Conservation (phyloP, 2,113 vertebrate species). For the Motacilla alba region DNA sequence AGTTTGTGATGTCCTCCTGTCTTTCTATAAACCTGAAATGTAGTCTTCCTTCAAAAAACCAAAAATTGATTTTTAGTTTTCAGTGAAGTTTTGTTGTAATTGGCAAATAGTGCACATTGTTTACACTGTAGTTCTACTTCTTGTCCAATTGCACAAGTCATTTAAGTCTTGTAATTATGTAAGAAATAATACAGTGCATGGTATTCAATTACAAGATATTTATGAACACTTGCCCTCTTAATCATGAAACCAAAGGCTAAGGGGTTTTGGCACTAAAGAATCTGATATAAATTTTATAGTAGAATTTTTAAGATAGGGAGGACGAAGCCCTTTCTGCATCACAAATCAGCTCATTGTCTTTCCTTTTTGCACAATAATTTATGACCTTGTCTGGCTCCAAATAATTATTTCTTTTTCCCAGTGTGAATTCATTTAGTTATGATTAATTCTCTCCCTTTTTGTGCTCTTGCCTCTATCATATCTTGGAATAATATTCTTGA, state of each 20-base stretch:
- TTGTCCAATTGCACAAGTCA: background rate
- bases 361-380: background rate
- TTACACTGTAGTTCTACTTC: background rate
- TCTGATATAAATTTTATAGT: background rate
- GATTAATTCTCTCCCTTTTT: background rate
- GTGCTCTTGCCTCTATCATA: background rate
- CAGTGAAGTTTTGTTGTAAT: background rate
- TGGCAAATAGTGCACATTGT: background rate
- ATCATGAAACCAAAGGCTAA: background rate
- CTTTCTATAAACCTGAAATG: background rate
- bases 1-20: background rate
- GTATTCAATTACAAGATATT: background rate
- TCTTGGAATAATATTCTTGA: background rate
- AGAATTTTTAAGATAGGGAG: background rate
- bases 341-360: background rate
- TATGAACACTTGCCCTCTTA: slow-evolving; percentile 5
- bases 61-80: background rate
- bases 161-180: background rate
- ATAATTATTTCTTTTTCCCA: background rate
- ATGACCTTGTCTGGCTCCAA: background rate
- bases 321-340: background rate
- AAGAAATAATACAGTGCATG: background rate
- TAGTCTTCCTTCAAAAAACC: background rate
- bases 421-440: background rate
- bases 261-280: background rate